These are phyloP conservation scores for Syngnathus floridae DNA, from an alignment of 2,113 vertebrate genomes.

Conservation along the genomic window DNA sequence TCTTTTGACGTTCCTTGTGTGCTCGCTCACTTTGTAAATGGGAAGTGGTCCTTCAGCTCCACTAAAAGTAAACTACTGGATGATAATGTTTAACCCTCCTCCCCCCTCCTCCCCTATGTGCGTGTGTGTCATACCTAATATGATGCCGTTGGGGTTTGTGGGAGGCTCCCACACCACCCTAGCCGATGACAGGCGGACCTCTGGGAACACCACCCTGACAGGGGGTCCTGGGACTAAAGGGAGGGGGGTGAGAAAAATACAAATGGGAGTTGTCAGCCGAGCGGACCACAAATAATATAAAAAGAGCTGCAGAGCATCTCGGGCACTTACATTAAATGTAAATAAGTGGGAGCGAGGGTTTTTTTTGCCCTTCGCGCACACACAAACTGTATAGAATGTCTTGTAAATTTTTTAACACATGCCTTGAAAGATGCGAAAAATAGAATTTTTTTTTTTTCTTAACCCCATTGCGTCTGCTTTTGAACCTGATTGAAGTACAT, in stretches of 20 bases:
- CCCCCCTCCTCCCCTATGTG: constrained; percentile 2
- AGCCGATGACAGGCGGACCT: constrained; percentile 82
- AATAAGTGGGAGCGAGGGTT: neutral
- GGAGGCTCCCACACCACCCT: constrained; percentile 90
- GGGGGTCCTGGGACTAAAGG: constrained; percentile 82
- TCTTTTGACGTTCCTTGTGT: neutral
- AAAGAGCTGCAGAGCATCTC: constrained; percentile 12
- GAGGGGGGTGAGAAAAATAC: constrained; percentile 26
- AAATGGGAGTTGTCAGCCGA: constrained; percentile 23
- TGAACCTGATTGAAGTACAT: constrained; percentile 49
- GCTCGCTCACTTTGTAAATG: neutral
- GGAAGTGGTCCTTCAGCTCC: neutral
- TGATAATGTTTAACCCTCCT: neutral
- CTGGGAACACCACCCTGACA: constrained; percentile 85
- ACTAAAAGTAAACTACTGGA: neutral
- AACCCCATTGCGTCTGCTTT: constrained; percentile 14
- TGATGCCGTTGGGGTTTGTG: constrained; percentile 82
- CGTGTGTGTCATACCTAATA: constrained; percentile 77
- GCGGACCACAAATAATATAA: constrained; percentile 17
- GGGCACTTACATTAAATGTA: constrained; percentile 19
- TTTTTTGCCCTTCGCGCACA: neutral
- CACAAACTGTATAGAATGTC: neutral
- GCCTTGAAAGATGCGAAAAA: constrained; percentile 35
- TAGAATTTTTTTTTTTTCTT: constrained; percentile 51
- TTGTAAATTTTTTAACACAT: constrained; percentile 40